Evolutionary conservation across 2,797 vertebrate genomes (phyloP).

Genomic region (Pangasius mekongensis): DNA sequence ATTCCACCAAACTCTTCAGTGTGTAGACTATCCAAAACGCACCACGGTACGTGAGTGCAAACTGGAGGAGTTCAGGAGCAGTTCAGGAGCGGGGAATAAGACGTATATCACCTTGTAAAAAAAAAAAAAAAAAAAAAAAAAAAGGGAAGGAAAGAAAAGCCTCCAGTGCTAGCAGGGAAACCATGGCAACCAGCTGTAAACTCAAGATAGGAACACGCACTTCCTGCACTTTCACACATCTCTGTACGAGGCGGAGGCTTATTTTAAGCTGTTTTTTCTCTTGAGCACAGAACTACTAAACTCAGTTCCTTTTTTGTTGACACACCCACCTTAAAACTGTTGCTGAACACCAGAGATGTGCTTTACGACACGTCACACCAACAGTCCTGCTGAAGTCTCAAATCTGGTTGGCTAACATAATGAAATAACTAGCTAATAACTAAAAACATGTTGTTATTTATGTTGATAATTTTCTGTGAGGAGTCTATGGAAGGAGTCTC

Average conservation of each 20-base stretch:
- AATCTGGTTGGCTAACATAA: not conserved
- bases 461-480: not conserved
- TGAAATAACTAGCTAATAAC: not conserved
- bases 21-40: not conserved
- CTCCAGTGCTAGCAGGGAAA: not conserved
- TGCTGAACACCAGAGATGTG: not conserved
- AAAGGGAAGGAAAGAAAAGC: not conserved
- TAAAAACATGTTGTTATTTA: not conserved
- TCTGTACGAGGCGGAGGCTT: not conserved
- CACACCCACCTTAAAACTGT: not conserved
- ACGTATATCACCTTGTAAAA: not conserved
- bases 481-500: not conserved
- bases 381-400: not conserved
- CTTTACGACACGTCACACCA: not conserved
- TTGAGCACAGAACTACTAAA: not conserved
- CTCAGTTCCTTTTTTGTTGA: not conserved
- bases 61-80: not conserved
- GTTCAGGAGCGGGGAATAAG: not conserved
- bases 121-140: not conserved
- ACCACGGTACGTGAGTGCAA: not conserved
- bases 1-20: not conserved
- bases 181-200: conserved; percentile 21
- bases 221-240: conserved; percentile 17
- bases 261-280: not conserved
- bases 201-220: not conserved